phyloP scores from a whole-genome alignment of 2,797 vertebrate species.

The Phataginus tricuspis region DNA sequence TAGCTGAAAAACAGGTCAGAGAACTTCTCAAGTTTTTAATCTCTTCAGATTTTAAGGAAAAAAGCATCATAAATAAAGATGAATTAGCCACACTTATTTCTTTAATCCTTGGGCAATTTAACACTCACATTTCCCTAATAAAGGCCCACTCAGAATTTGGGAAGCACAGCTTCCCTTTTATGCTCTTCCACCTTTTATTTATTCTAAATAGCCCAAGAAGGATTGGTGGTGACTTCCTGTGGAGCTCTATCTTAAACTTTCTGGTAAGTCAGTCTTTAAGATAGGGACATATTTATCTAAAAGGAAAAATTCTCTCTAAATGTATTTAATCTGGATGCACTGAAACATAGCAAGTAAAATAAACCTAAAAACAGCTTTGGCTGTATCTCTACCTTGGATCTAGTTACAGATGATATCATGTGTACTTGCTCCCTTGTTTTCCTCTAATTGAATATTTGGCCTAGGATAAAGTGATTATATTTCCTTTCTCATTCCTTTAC shows the following conservation, averaged over 20 bases:
- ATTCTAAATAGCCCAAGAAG: neutral
- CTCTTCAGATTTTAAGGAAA: neutral
- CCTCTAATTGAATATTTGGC: conserved; percentile 10
- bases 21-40: neutral
- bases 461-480: neutral
- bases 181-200: neutral
- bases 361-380: neutral
- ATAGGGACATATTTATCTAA: neutral
- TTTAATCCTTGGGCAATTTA: neutral
- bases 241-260: neutral
- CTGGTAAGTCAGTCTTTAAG: neutral
- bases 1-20: neutral
- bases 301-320: conserved; percentile 7
- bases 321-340: neutral
- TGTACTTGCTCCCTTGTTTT: neutral
- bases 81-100: neutral
- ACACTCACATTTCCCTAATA: neutral
- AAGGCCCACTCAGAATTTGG: neutral
- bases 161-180: neutral
- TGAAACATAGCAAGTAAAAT: neutral
- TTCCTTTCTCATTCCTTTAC: neutral
- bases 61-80: neutral
- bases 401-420: neutral
- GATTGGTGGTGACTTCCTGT: neutral
- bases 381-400: neutral